Conservation (phyloP, 1,140 invertebrate genomes). For the Pogonomyrmex barbatus region DNA sequence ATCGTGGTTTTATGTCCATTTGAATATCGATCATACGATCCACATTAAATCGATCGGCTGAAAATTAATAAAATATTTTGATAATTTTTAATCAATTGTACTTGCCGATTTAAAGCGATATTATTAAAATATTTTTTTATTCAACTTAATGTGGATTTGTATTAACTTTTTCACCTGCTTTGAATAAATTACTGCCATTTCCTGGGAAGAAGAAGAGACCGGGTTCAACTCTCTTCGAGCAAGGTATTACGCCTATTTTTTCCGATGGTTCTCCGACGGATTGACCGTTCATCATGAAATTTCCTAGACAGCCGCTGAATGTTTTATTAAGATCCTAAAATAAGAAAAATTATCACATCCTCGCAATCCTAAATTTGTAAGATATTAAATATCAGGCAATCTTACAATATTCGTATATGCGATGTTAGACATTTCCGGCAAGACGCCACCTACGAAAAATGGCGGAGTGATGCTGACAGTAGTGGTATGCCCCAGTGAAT, state of each 20-base stretch:
- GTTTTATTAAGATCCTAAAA: slow-evolving; percentile 87
- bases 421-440: slow-evolving; percentile 73
- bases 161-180: slow-evolving; percentile 86
- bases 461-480: slow-evolving; percentile 90
- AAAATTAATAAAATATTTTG: slow-evolving; percentile 51
- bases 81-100: background rate
- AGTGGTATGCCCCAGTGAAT: slow-evolving; percentile 86
- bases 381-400: slow-evolving; percentile 42
- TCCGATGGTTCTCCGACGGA: slow-evolving; percentile 87
- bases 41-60: slow-evolving; percentile 91
- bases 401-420: slow-evolving; percentile 82
- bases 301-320: slow-evolving; percentile 95
- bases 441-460: slow-evolving; percentile 93
- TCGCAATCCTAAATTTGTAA: slow-evolving; percentile 75
- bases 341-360: slow-evolving; percentile 53
- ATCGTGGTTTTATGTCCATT: slow-evolving; percentile 95
- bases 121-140: background rate
- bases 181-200: slow-evolving; percentile 89
- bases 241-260: slow-evolving; percentile 90
- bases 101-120: background rate
- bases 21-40: slow-evolving; percentile 92
- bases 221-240: slow-evolving; percentile 93
- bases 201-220: slow-evolving; percentile 95
- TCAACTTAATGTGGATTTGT: background rate
- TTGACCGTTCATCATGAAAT: slow-evolving; percentile 91